These are phyloP conservation scores for Tiliqua scincoides DNA, from an alignment of 2,113 vertebrate species.

Conservation along the genomic window DNA sequence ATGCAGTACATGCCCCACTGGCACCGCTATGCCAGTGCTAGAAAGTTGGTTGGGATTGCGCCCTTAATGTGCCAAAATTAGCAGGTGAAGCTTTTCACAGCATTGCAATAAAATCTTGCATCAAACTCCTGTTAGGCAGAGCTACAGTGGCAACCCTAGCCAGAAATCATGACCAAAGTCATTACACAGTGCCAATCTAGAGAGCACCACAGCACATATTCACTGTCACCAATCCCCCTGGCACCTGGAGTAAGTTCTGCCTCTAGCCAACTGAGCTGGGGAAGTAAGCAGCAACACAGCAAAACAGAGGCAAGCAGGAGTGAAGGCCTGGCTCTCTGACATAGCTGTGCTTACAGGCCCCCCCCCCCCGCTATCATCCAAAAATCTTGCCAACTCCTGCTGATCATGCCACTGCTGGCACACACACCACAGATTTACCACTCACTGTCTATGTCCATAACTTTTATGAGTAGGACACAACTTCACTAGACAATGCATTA, in stretches of 20 bases:
- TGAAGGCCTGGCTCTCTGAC: not conserved
- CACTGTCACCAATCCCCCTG: not conserved
- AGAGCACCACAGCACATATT: not conserved
- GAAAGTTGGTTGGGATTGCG: too few species aligned
- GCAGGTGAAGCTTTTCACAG: not conserved
- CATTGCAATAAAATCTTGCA: too few species aligned
- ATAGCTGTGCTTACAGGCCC: not conserved
- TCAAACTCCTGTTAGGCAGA: not conserved
- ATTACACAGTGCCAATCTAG: not conserved
- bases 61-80: not conserved
- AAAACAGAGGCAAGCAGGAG: not conserved
- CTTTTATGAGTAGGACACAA: not conserved
- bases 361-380: not conserved
- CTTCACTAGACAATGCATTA: not conserved
- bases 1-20: too few species aligned
- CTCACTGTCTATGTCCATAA: not conserved
- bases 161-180: not conserved
- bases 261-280: not conserved
- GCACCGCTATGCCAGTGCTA: too few species aligned
- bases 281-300: not conserved
- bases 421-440: not conserved
- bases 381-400: not conserved
- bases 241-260: not conserved
- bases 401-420: not conserved
- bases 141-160: not conserved